These are phyloP conservation scores for Cheilinus undulatus DNA, from an alignment of 2,113 vertebrate genomes.

Conservation along the genomic window DNA sequence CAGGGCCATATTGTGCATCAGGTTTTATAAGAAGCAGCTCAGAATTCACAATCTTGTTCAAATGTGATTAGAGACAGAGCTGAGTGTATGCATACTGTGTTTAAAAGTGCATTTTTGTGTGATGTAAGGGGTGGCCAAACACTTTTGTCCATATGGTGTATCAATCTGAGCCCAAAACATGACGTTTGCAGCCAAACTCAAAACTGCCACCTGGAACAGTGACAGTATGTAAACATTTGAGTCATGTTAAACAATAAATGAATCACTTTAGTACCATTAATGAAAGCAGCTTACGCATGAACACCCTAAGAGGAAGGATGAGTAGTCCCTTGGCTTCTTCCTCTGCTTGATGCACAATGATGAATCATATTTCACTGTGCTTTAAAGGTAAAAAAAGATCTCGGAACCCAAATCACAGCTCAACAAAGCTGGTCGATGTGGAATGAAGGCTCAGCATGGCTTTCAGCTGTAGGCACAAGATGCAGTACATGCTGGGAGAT, in stretches of 20 bases:
- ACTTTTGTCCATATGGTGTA: no score
- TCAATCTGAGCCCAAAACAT: no score
- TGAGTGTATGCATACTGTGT: background rate
- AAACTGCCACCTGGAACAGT: no score
- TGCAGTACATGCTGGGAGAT: conserved; percentile 50
- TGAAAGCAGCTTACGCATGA: background rate
- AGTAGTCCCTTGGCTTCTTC: background rate
- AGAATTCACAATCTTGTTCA: background rate
- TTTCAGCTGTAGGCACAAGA: conserved; percentile 39
- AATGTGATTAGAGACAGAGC: conserved; percentile 1
- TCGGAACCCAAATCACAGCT: conserved; percentile 35
- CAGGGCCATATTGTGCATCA: conserved; percentile 14
- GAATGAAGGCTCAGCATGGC: conserved; percentile 22
- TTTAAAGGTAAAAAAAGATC: conserved; percentile 7
- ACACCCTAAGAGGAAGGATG: conserved; percentile 3
- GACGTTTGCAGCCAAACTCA: no score
- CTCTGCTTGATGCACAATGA: conserved; percentile 41
- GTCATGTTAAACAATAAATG: no score
- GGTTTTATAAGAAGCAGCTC: conserved; percentile 2
- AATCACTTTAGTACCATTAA: background rate
- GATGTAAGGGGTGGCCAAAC: no score
- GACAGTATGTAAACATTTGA: no score
- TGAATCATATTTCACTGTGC: conserved; percentile 61
- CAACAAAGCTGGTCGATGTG: conserved; percentile 23
- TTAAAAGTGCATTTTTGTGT: background rate